A percentile compares a stretch with the other conserved stretches of the same genome.
Evolutionary conservation across 2,113 vertebrate genomes (phyloP).

Genomic region (Tachysurus fulvidraco): DNA sequence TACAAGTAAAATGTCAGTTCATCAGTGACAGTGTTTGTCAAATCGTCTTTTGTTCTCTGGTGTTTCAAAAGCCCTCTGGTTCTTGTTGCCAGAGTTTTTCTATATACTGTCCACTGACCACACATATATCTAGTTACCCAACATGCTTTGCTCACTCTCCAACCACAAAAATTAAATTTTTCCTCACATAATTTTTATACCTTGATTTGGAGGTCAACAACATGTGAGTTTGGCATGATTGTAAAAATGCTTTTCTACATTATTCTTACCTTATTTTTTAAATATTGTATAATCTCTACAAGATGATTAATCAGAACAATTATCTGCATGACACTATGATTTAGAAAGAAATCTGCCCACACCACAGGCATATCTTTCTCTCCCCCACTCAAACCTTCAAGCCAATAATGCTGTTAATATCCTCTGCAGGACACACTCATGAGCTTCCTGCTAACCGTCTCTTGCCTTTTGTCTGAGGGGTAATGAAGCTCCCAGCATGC

Average conservation of each 20-base stretch:
- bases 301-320: slow-evolving; percentile 28
- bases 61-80: not conserved
- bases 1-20: not conserved
- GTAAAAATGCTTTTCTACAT: not conserved
- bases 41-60: not conserved
- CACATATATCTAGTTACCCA: not conserved
- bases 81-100: not conserved
- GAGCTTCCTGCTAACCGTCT: slow-evolving; percentile 81
- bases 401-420: not conserved
- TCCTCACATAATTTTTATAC: not conserved
- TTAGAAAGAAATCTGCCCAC: slow-evolving; percentile 21
- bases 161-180: not conserved
- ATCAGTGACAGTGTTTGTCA: not conserved
- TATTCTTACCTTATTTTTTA: not conserved
- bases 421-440: slow-evolving; percentile 58
- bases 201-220: not conserved
- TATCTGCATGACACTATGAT: slow-evolving; percentile 20
- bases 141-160: not conserved
- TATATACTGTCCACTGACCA: not conserved
- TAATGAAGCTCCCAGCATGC: slow-evolving; percentile 92
- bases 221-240: not conserved
- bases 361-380: slow-evolving; percentile 7
- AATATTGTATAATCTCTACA: not conserved
- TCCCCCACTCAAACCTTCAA: slow-evolving; percentile 20
- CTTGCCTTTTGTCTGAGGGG: slow-evolving; percentile 88